phyloP scores from a whole-genome alignment of 1,140 invertebrate species.

The Batillaria attramentaria region DNA sequence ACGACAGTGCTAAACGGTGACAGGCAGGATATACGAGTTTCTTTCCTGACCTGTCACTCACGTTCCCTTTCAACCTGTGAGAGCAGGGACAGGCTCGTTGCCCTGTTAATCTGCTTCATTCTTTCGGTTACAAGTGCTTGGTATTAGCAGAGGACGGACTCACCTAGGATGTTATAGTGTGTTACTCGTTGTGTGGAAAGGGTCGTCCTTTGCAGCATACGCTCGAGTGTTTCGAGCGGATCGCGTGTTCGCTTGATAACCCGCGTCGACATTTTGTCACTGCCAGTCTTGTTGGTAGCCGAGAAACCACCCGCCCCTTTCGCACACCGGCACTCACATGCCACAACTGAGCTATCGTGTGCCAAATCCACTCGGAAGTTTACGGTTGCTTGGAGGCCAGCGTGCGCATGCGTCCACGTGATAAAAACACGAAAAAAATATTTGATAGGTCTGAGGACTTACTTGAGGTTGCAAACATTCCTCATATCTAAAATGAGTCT shows the following conservation, averaged over 20 bases:
- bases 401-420: slow-evolving; percentile 17
- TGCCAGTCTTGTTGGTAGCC: neutral
- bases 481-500: no score
- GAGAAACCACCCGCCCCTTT: slow-evolving; percentile 8
- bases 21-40: no score
- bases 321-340: neutral
- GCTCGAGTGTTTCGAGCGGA: slow-evolving; percentile 55
- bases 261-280: slow-evolving; percentile 44
- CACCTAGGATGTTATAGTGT: slow-evolving; percentile 59
- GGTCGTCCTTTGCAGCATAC: slow-evolving; percentile 60
- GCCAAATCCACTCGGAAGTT: slow-evolving; percentile 39
- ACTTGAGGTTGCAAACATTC: neutral
- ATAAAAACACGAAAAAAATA: slow-evolving; percentile 31
- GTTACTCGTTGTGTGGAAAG: slow-evolving; percentile 55
- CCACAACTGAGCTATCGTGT: slow-evolving; percentile 24
- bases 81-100: no score
- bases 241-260: slow-evolving; percentile 44
- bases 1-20: no score
- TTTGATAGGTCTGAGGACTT: neutral
- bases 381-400: slow-evolving; percentile 50
- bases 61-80: no score
- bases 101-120: no score
- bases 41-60: no score
- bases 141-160: no score
- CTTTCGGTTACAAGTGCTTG: no score